These are phyloP conservation scores for Ariopsis seemanni DNA, from an alignment of 2,113 vertebrate genomes.

Conservation along the genomic window DNA sequence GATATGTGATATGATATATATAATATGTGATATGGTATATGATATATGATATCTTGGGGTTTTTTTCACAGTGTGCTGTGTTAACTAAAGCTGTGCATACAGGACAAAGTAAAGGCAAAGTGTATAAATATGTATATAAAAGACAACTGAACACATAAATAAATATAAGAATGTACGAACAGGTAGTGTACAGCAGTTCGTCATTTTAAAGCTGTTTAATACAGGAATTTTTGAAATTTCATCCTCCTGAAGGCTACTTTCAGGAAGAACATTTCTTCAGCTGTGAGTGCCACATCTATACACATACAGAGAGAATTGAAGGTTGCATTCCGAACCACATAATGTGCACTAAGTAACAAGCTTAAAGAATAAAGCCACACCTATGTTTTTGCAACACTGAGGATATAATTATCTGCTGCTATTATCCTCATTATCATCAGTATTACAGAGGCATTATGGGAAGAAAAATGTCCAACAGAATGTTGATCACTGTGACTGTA, in stretches of 20 bases:
- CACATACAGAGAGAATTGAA: not conserved
- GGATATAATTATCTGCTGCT: not conserved
- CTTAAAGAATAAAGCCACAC: not conserved
- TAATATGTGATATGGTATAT: too few relatives aligned
- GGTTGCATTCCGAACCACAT: not conserved
- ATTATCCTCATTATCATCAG: conserved; percentile 2
- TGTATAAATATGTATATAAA: too few relatives aligned
- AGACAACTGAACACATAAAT: not conserved
- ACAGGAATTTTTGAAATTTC: not conserved
- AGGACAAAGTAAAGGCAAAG: not conserved
- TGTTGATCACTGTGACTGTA: not conserved
- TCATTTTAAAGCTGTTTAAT: not conserved
- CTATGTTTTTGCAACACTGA: not conserved
- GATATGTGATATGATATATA: too few relatives aligned
- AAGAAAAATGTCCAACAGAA: not conserved
- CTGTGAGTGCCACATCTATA: not conserved
- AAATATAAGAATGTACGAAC: not conserved
- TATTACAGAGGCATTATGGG: not conserved
- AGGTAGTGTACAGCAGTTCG: not conserved
- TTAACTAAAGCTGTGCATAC: not conserved
- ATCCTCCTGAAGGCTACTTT: not conserved
- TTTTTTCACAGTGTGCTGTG: not conserved
- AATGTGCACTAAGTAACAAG: not conserved
- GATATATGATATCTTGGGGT: not conserved
- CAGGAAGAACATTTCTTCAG: not conserved